Evolutionary conservation across 2,113 vertebrate species (phyloP), one percentile per base, ranked within the genome.

Genomic region (Lasiurus cinereus): DNA sequence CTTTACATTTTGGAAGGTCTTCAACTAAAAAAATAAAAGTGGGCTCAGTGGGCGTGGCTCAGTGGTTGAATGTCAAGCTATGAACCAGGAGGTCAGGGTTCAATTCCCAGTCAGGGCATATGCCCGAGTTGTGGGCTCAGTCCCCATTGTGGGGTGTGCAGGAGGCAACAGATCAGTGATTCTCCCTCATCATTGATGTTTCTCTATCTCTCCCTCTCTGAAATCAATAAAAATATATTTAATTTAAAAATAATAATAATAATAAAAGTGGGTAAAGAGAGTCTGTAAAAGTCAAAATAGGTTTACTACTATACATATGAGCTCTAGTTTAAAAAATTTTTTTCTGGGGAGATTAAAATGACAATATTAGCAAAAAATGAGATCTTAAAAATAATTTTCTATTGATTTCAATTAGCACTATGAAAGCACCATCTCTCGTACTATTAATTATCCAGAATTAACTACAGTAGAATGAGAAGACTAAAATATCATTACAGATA

Each of bases 361-460:
- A 83, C 54, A 92, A 78, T 74, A 91, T 73, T 64, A 62, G 19
- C 8, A 85, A 94, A 94, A 83, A 92, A 48, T 67, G 36, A 92
- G 31, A 78, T 78, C 50, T 95, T 18, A 54, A 1, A 46, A 46
- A 39, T 83, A 31, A 80, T 83, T 96, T 93, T 88, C 83, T 83
- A 7, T 74, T 39, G 39, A 50, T 97, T 94, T 96, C 83, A 88
- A 59, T 94, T 77, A 92, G 73, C 50, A 83, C 54, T 76, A 46
- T 90, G n/a, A 72, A 92, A 90, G 73, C 14, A 90, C 4, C 54
- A 62, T 46, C 24, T 9, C 18, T 88, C 50, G 77, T 66, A 86
- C 13, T 50, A 87, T 83, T 83, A 83, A 50, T 91, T 56, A 93
- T 31, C 79, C 83, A 76, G 79, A 93, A 95, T 88, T 90, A 94